These are phyloP conservation scores for Escarpia spicata DNA, from an alignment of 2,888 invertebrate species.

Conservation along the genomic window DNA sequence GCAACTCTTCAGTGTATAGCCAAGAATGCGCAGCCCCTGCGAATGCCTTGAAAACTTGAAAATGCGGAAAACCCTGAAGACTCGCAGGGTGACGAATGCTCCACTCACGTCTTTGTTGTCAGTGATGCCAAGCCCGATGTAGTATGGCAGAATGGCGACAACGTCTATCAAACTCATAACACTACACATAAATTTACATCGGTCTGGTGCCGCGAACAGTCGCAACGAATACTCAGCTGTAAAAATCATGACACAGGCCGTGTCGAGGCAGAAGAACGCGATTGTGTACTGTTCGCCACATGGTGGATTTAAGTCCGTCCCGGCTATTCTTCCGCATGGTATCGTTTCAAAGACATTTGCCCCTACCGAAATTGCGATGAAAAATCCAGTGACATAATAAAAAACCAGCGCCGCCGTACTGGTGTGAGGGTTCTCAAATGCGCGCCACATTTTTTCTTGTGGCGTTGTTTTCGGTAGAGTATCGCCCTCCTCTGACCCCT, in stretches of 20 bases:
- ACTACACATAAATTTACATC: slow-evolving; percentile 95
- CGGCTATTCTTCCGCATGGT: slow-evolving; percentile 81
- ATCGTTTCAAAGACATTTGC: slow-evolving; percentile 99
- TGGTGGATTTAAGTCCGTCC: slow-evolving; percentile 37
- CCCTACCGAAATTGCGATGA: slow-evolving; percentile 99
- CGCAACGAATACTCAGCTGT: slow-evolving; percentile 91
- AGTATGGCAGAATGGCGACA: slow-evolving; percentile 98
- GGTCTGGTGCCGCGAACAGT: slow-evolving; percentile 96
- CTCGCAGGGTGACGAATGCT: slow-evolving; percentile 97
- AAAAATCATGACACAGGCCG: slow-evolving; percentile 99
- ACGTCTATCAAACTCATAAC: slow-evolving; percentile 99
- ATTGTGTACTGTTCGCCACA: slow-evolving; percentile 96
- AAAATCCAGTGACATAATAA: slow-evolving; percentile 99
- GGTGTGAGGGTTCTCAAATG: slow-evolving; percentile 98
- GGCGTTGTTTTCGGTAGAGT: slow-evolving; percentile 72
- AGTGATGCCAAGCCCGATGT: slow-evolving; percentile 93
- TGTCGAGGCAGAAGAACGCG: slow-evolving; percentile 97
- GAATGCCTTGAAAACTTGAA: slow-evolving; percentile 99
- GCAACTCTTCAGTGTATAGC: slow-evolving; percentile 98
- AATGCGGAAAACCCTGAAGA: slow-evolving; percentile 99
- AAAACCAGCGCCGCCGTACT: slow-evolving; percentile 99
- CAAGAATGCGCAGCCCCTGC: slow-evolving; percentile 96
- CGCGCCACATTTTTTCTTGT: slow-evolving; percentile 94
- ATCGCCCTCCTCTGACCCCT: slow-evolving; percentile 69
- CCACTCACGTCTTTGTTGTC: slow-evolving; percentile 98